Base-by-base conservation (phyloP, 2,797 vertebrate genomes). In the Squalus acanthias region DNA sequence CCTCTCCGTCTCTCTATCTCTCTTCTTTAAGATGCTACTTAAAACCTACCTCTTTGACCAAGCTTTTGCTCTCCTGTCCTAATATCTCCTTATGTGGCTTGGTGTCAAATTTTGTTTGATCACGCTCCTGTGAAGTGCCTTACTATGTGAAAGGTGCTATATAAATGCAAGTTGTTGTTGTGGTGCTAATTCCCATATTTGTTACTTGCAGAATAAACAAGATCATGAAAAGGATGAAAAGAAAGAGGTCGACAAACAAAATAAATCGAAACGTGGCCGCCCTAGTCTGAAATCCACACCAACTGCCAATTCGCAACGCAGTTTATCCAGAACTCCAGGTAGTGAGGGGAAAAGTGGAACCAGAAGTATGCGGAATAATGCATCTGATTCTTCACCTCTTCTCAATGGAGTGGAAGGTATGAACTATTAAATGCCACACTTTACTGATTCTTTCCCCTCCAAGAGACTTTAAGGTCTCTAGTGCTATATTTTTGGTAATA, bases 241-340 rank as follows among this genome's bases (percentile, higher is more conserved):
- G 97, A 98, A 98, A 76, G 98, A 99, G 0, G 98, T 98, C 94
- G 98, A 98, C 96, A 98, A 98, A 29, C 98, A 98, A 92, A 97
- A 22, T 0, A 39, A 97, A 95, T 96, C 97, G 46, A 99, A 98
- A 96, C 98, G 99, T 13, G 99, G 99, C 4, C 99, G 99, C 69
- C 99, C 99, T 93, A 98, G 98, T 96, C 98, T 98, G 97, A 98
- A 99, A 96, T 98, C 98, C 33, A 97, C 98, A 0, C 98, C 99
- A 76, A 98, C 98, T 1, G 97, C 98, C 50, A 98, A 97, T 96
- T 96, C 98, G 0, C 97, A 98, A 0, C 98, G 98, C 96, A 97
- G 98, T 96, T 96, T 98, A 95, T 97, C 98, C 96, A 99, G 98
- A 97, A 97, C 98, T 0, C 97, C 98, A 1, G 98, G 97, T 97